Conservation (phyloP, 2,888 invertebrate species). For the Acanthosepion lycidas region DNA sequence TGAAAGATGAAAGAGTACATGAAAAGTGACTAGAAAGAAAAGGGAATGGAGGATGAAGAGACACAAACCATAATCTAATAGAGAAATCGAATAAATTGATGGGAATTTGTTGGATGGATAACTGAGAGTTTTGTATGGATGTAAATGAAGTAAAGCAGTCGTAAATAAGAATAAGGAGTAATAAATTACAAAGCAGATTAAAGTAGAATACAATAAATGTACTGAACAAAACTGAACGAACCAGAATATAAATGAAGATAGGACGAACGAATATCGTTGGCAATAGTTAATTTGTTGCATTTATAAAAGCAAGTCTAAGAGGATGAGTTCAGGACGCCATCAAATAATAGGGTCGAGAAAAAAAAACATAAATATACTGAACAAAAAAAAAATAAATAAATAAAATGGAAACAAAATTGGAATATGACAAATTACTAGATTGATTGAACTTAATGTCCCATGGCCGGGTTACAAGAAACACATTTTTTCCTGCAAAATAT, state of each 20-base stretch:
- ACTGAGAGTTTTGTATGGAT: background rate
- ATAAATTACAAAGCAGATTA: background rate
- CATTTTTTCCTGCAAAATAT: background rate
- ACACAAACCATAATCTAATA: too few relatives aligned
- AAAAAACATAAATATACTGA: background rate
- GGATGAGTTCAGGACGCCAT: background rate
- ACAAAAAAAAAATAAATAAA: background rate
- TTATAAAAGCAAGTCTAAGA: background rate
- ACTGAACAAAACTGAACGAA: background rate
- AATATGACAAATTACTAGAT: background rate
- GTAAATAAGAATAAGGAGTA: background rate
- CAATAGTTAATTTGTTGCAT: background rate
- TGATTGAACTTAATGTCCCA: background rate
- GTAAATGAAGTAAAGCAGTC: background rate
- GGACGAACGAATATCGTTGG: background rate
- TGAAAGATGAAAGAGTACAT: too few relatives aligned
- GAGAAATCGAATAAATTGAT: background rate
- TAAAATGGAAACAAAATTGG: background rate
- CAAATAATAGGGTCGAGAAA: background rate
- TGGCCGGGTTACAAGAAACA: background rate
- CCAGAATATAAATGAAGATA: background rate
- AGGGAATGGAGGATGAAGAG: too few relatives aligned
- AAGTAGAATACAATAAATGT: background rate
- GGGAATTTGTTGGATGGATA: background rate
- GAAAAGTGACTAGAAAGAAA: too few relatives aligned